Base-by-base conservation (phyloP, 2,888 invertebrate genomes). In the Perizoma flavofasciatum region DNA sequence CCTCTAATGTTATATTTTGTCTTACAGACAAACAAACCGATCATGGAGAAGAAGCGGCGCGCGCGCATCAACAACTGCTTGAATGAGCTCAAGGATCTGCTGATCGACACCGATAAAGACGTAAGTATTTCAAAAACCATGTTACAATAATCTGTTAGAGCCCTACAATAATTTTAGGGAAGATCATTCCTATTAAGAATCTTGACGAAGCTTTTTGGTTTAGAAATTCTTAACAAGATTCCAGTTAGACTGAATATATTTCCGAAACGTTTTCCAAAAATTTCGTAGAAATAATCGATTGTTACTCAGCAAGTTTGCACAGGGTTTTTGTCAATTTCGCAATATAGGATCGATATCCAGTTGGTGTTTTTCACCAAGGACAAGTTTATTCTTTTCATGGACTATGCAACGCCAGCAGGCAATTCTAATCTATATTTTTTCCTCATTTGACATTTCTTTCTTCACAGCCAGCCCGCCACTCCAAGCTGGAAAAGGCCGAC, bases 401-500 rank as follows among this genome's bases (percentile, higher is more conserved):
- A 22, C 22, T 22, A 3, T 22, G 22, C 22, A 22, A 22, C 22
- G 22, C 22, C 22, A 22, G 22, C 22, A 22, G 3, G 22, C 22
- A 22, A 22, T 22, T 22, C 22, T 22, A 22, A 22, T 22, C 3
- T 3, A 22, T 22, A 22, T 22, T 22, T 22, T 22, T 22, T 22
- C 22, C 4, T 33, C 32, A 51, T 43, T 10, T 53, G 47, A 65
- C 47, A 71, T 46, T 49, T 44, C 93, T 43, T 54, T 65, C 39
- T 72, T 94, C 94, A 63, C 94, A 98, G 97, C 97, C 98, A 41
- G 95, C 97, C 2, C 95, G 98, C 59, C 98, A 98, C 89, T 97
- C 97, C 5, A 98, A 98, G 83, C 92, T 98, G 75, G 98, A 98
- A 86, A 98, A 98, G 82, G 98, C 98, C 0, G 98, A 98, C 85